These are phyloP conservation scores for Heterochromis multidens DNA, from an alignment of 2,113 vertebrate genomes.

Conservation along the genomic window DNA sequence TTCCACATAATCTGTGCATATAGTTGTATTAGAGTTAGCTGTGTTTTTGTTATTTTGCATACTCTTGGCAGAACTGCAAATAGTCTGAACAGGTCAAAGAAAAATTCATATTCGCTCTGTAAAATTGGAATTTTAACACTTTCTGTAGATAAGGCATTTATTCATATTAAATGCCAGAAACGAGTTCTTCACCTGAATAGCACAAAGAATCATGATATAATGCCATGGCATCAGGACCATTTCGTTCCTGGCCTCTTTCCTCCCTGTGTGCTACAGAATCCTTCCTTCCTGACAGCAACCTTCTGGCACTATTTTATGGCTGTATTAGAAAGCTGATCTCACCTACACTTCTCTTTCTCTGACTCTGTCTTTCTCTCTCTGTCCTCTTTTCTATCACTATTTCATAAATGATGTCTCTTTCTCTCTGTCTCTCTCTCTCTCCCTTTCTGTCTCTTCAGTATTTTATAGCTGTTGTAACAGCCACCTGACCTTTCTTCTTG, in stretches of 20 bases:
- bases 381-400: not conserved
- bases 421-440: not conserved
- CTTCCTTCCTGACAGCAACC: slow-evolving; percentile 14
- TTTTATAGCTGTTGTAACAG: slow-evolving; percentile 65
- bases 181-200: not conserved
- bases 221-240: not conserved
- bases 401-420: slow-evolving; percentile 3
- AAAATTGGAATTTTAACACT: not conserved
- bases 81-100: not conserved
- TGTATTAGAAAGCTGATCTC: slow-evolving; percentile 30
- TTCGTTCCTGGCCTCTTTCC: not conserved
- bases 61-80: not conserved
- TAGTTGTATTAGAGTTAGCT: not conserved
- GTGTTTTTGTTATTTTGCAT: not conserved
- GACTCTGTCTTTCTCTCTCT: not conserved
- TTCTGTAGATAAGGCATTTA: not conserved
- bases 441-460: slow-evolving; percentile 12
- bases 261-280: not conserved
- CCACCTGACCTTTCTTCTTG: slow-evolving; percentile 64
- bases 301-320: slow-evolving; percentile 37
- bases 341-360: slow-evolving; percentile 2
- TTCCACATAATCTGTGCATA: not conserved
- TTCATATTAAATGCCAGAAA: slow-evolving; percentile 8
- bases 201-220: not conserved
- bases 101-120: not conserved